These are phyloP conservation scores for Ceratotherium simum DNA, from an alignment of 2,113 vertebrate species.

Conservation along the genomic window DNA sequence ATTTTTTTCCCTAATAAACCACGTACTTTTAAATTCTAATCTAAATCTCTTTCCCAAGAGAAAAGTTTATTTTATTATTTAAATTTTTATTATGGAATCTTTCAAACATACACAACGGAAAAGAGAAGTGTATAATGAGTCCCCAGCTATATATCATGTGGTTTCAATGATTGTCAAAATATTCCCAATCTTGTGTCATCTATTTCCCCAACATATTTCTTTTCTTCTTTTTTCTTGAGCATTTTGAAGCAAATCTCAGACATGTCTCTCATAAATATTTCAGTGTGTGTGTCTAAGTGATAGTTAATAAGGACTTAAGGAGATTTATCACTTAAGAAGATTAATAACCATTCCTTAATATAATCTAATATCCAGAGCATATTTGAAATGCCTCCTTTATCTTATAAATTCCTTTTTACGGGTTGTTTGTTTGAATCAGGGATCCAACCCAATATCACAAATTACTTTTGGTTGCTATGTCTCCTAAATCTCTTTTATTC, in stretches of 20 bases:
- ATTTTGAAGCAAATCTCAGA: not conserved
- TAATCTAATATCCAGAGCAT: not conserved
- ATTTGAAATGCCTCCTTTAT: not conserved
- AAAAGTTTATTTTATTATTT: not conserved
- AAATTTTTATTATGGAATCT: not conserved
- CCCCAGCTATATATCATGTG: not conserved
- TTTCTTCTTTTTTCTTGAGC: not conserved
- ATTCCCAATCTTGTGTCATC: not conserved
- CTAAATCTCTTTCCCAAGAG: not conserved
- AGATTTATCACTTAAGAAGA: not conserved
- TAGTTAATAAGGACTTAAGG: not conserved
- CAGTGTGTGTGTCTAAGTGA: not conserved
- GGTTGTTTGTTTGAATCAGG: not conserved
- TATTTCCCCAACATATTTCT: not conserved
- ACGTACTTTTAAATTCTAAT: not conserved
- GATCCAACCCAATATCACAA: not conserved
- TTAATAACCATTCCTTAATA: not conserved
- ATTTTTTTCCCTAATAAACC: not conserved
- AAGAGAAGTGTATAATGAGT: not conserved
- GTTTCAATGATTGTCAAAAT: not conserved
- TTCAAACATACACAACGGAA: not conserved
- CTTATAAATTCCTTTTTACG: not conserved
- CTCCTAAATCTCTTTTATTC: not conserved
- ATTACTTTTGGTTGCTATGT: not conserved
- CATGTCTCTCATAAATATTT: not conserved